Evolutionary conservation across 2,797 vertebrate species (phyloP).

Genomic region (Danio albolineatus): DNA sequence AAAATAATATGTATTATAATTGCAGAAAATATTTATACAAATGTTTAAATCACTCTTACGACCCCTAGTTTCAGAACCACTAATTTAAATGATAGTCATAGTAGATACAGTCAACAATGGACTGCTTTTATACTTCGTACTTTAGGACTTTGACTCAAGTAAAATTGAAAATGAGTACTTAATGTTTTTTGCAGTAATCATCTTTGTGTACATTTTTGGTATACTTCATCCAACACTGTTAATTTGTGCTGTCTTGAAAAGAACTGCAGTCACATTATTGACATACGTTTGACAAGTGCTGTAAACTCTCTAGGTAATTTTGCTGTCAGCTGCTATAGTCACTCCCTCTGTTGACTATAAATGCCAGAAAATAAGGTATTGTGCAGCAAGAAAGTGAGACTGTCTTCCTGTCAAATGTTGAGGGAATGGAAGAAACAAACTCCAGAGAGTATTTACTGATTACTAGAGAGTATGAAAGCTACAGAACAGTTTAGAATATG

Average conservation of each 20-base stretch:
- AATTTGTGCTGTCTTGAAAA: neutral
- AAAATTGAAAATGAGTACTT: no score
- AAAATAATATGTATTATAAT: no score
- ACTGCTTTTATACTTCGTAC: no score
- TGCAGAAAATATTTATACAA: no score
- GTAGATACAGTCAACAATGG: no score
- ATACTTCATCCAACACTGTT: no score
- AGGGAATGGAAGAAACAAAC: neutral
- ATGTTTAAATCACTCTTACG: no score
- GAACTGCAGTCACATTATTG: neutral
- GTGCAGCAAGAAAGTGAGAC: neutral
- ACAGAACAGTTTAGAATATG: neutral
- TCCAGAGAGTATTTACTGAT: neutral
- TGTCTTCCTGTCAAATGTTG: neutral
- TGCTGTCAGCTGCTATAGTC: slow-evolving; percentile 15
- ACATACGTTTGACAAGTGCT: neutral
- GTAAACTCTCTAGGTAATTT: neutral
- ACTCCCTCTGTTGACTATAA: neutral
- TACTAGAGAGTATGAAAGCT: neutral
- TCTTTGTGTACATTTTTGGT: no score
- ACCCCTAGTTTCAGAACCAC: no score
- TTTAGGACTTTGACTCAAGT: no score
- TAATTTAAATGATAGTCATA: no score
- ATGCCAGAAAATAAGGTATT: neutral
- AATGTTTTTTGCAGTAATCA: no score